Conservation (phyloP, 2,888 invertebrate genomes). For the Nematopogon swammerdamellus region DNA sequence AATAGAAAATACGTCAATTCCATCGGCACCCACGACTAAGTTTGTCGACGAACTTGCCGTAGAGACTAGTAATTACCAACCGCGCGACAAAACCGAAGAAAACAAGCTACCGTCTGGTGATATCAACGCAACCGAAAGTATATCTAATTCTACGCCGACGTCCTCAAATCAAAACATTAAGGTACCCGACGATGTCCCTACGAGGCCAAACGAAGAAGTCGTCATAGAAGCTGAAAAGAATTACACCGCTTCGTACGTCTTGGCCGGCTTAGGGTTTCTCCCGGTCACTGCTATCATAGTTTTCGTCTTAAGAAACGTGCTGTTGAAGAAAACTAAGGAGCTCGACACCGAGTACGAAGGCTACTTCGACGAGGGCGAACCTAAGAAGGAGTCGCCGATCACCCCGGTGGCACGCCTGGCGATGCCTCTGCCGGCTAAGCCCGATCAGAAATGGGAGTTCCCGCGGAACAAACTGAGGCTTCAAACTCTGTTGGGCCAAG, state of each 20-base stretch:
- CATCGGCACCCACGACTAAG: no score
- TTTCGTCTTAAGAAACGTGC: constrained; percentile 52
- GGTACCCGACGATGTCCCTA: constrained; percentile 26
- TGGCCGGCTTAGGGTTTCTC: constrained; percentile 59
- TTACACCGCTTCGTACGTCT: constrained; percentile 58
- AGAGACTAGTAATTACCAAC: no score
- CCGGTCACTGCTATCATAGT: constrained; percentile 57
- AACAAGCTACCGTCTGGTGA: no score
- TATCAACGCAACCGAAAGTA: background rate
- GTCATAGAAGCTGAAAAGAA: constrained; percentile 57
- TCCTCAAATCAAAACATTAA: constrained; percentile 15
- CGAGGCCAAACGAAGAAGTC: constrained; percentile 45
- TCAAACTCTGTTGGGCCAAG: constrained; percentile 77
- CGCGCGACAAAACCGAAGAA: no score
- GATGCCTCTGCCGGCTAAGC: constrained; percentile 47
- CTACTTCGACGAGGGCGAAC: constrained; percentile 56
- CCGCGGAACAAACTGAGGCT: constrained; percentile 73
- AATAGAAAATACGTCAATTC: background rate
- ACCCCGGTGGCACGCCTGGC: constrained; percentile 57
- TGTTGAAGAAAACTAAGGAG: constrained; percentile 53
- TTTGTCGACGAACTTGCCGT: no score
- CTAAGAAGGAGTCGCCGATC: constrained; percentile 48
- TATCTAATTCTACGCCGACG: background rate
- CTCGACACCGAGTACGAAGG: constrained; percentile 59
- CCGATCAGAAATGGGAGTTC: constrained; percentile 70